Evolutionary conservation across 2,797 vertebrate species (phyloP).

Genomic region (Sebastes elongatus): DNA sequence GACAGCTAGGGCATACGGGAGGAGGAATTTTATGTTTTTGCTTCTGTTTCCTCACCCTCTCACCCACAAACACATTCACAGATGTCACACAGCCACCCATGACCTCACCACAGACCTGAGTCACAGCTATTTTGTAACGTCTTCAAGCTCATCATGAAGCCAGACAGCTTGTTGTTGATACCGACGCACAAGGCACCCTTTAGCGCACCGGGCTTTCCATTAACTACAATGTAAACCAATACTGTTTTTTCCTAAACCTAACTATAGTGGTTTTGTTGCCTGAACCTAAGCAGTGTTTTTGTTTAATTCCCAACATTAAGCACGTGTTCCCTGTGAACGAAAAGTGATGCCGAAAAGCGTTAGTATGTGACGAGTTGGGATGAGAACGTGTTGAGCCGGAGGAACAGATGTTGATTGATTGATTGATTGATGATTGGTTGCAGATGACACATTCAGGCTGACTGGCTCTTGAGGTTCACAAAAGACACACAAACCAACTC

Average conservation of each 20-base stretch:
- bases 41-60: constrained; percentile 62
- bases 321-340: too few relatives aligned
- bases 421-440: too few relatives aligned
- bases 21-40: constrained; percentile 49
- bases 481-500: neutral
- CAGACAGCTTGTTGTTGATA: neutral
- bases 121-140: constrained; percentile 46
- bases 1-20: constrained; percentile 47
- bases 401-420: too few relatives aligned
- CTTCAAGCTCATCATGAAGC: constrained; percentile 26
- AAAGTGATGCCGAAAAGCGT: too few relatives aligned
- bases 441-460: neutral
- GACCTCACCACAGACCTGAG: constrained; percentile 55
- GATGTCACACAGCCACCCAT: constrained; percentile 42
- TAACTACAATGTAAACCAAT: too few relatives aligned
- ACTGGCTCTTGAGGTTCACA: neutral
- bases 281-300: too few relatives aligned
- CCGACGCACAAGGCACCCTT: too few relatives aligned
- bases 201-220: too few relatives aligned
- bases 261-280: too few relatives aligned
- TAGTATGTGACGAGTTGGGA: too few relatives aligned
- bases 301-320: too few relatives aligned
- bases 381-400: neutral
- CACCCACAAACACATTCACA: constrained; percentile 17
- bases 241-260: too few relatives aligned